A percentile compares a stretch with the other conserved stretches of the same genome.
These are phyloP conservation scores for Anguilla anguilla DNA, from an alignment of 2,797 vertebrate species.

Conservation along the genomic window DNA sequence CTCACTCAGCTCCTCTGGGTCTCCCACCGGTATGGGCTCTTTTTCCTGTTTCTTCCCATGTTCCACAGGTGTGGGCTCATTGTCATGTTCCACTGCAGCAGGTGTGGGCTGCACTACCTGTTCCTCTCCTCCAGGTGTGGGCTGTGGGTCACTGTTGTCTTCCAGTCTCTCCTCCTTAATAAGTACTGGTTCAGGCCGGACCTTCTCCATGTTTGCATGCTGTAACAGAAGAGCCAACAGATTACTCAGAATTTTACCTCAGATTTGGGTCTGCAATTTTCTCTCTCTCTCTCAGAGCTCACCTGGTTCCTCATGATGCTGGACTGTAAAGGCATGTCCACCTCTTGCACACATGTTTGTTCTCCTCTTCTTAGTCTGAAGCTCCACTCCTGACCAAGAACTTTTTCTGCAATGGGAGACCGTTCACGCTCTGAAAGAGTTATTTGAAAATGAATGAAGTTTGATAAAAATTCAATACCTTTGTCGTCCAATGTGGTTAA, in stretches of 20 bases:
- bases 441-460: neutral
- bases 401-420: neutral
- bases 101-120: neutral
- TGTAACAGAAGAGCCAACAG: neutral
- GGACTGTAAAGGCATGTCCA: neutral
- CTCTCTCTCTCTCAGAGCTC: neutral
- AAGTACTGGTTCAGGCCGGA: neutral
- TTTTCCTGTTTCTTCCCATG: neutral
- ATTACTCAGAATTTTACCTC: neutral
- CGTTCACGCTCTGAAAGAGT: neutral
- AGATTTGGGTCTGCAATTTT: neutral
- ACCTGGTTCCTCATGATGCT: neutral
- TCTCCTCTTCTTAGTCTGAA: neutral
- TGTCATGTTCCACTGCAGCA: neutral
- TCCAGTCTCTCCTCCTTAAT: slow-evolving; percentile 8
- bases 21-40: neutral
- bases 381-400: neutral
- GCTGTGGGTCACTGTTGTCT: neutral
- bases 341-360: neutral
- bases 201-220: neutral
- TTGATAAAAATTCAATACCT: neutral
- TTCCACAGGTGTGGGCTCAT: neutral
- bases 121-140: neutral
- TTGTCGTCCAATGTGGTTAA: no score
- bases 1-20: slow-evolving; percentile 8